Conservation (phyloP, 2,113 vertebrate genomes). For the Romanogobio albipinnatus region DNA sequence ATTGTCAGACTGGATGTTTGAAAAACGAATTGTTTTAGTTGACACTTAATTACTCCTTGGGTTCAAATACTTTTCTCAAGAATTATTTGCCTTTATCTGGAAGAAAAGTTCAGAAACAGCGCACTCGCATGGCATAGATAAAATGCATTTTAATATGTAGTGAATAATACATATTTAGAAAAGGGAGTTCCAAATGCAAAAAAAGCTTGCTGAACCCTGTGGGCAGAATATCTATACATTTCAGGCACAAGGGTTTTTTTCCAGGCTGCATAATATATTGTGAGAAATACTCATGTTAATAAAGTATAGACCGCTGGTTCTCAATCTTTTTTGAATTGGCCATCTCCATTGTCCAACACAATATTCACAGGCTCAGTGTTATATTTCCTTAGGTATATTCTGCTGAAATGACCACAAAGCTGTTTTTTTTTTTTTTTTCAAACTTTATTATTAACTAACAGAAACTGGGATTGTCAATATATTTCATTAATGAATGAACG, state of each 20-base stretch:
- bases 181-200: not conserved
- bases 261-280: not conserved
- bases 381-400: too few species aligned
- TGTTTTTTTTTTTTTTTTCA: too few species aligned
- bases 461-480: too few species aligned
- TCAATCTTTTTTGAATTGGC: not conserved
- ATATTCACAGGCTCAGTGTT: not conserved
- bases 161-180: not conserved
- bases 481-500: too few species aligned
- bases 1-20: not conserved
- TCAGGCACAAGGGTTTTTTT: not conserved
- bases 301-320: not conserved
- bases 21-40: not conserved
- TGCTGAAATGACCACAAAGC: too few species aligned
- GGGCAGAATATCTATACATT: not conserved
- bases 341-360: not conserved
- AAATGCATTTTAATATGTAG: not conserved
- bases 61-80: not conserved
- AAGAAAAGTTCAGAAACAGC: not conserved
- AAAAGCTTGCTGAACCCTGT: not conserved
- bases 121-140: not conserved
- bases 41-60: not conserved
- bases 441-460: too few species aligned
- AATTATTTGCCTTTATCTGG: not conserved
- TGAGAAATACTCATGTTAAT: not conserved